Conservation (phyloP, 2,113 vertebrate genomes). For the Sorex araneus region DNA sequence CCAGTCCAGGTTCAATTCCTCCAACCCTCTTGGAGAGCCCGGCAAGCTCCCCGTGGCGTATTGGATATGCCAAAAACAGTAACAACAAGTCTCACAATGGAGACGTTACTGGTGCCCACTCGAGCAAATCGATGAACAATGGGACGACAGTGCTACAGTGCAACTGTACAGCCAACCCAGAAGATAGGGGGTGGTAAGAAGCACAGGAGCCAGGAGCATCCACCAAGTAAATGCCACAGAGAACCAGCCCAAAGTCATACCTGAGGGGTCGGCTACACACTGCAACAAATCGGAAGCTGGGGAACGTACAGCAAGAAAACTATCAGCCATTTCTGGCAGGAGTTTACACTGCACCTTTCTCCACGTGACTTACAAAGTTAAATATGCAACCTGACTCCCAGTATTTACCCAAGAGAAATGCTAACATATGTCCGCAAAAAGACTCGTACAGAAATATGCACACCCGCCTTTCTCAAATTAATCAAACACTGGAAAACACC, state of each 20-base stretch:
- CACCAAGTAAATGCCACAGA: neutral
- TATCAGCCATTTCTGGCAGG: neutral
- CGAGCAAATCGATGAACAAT: no score
- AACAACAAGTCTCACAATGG: no score
- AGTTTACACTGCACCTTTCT: neutral
- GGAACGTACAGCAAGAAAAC: neutral
- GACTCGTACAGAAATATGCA: conserved; percentile 39
- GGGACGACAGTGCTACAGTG: no score
- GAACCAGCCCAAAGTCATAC: neutral
- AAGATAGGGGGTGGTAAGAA: neutral
- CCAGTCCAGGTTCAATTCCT: no score
- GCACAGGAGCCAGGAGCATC: no score
- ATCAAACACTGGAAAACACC: conserved; percentile 42
- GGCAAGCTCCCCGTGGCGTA: no score
- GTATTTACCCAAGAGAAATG: conserved; percentile 60
- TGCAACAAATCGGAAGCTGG: neutral
- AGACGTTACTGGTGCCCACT: no score
- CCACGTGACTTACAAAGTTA: conserved; percentile 54
- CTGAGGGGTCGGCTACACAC: neutral
- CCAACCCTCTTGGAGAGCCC: no score
- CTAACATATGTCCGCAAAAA: conserved; percentile 68
- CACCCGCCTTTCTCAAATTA: conserved; percentile 58
- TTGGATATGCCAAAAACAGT: no score
- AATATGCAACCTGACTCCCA: conserved; percentile 24
- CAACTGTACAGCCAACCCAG: no score